A percentile compares a stretch with the other conserved stretches of the same genome.
phyloP scores from a whole-genome alignment of 2,797 vertebrate species.

The Manis crassicaudata region DNA sequence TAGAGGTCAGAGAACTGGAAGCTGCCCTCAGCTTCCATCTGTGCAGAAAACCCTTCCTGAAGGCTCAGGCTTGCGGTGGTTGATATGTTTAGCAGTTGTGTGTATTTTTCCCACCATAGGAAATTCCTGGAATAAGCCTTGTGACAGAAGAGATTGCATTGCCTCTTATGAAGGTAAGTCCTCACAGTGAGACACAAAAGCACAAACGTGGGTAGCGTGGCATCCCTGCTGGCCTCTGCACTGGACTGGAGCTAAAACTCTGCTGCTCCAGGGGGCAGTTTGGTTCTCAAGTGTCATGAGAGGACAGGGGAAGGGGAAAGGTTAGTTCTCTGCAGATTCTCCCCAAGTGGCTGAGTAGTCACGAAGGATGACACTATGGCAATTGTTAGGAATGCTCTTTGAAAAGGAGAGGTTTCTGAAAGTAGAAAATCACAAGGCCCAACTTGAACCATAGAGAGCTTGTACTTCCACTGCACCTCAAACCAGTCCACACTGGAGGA shows the following conservation, averaged over 20 bases:
- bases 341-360: neutral
- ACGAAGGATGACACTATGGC: neutral
- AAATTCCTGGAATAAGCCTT: constrained; percentile 91
- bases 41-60: constrained; percentile 28
- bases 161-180: constrained; percentile 90
- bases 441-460: neutral
- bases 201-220: rapidly evolving
- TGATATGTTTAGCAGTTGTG: neutral
- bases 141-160: constrained; percentile 90
- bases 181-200: neutral
- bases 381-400: neutral
- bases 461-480: neutral
- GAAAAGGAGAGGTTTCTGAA: constrained; percentile 24
- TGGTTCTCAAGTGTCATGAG: neutral
- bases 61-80: neutral
- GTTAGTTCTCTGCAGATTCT: neutral
- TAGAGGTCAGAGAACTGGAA: constrained; percentile 48
- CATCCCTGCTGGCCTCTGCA: neutral
- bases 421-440: neutral
- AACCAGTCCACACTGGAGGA: neutral
- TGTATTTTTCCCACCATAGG: constrained; percentile 73
- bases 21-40: neutral
- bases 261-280: neutral
- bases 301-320: neutral
- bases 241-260: neutral